Percentiles rank a stretch among this genome's conserved stretches.
These are phyloP conservation scores for Drosophila histrio DNA, from an alignment of 2,888 invertebrate species.

Conservation along the genomic window DNA sequence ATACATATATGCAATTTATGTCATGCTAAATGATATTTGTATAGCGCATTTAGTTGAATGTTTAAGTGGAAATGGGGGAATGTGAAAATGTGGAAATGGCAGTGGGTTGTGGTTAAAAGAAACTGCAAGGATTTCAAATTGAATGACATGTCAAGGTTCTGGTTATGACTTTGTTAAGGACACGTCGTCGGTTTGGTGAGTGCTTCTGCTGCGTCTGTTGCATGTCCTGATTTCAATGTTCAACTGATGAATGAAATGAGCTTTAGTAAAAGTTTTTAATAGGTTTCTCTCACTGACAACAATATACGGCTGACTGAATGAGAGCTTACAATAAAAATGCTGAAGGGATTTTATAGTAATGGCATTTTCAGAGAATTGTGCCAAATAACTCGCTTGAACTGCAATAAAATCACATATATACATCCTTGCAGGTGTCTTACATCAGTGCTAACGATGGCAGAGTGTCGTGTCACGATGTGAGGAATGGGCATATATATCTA, in stretches of 20 bases:
- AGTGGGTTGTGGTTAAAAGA: conserved; percentile 17
- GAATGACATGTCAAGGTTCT: conserved; percentile 74
- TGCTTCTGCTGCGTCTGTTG: conserved; percentile 11
- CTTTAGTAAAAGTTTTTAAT: conserved; percentile 33
- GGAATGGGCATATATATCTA: too few relatives aligned
- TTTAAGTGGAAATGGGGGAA: conserved; percentile 50
- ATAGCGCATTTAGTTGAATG: conserved; percentile 68
- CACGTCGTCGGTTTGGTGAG: conserved; percentile 34
- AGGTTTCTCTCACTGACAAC: conserved; percentile 13
- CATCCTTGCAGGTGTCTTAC: conserved; percentile 7
- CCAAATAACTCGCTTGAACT: conserved; percentile 19
- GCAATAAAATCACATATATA: conserved; percentile 18
- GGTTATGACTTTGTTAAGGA: conserved; percentile 56
- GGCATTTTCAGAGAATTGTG: conserved; percentile 15
- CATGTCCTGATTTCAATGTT: conserved; percentile 42
- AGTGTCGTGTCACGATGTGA: neutral
- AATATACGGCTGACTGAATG: conserved; percentile 7
- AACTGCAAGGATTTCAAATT: conserved; percentile 51
- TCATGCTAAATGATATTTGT: conserved; percentile 74
- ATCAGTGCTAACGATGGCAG: neutral
- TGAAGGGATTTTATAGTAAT: conserved; percentile 25
- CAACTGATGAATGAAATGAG: conserved; percentile 41
- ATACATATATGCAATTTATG: conserved; percentile 60
- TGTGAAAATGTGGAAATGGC: too few relatives aligned
- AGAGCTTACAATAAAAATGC: conserved; percentile 15